A percentile compares a stretch with the other conserved stretches of the same genome.
phyloP scores from a whole-genome alignment of 1,140 invertebrate species.

The Trichonephila clavata region DNA sequence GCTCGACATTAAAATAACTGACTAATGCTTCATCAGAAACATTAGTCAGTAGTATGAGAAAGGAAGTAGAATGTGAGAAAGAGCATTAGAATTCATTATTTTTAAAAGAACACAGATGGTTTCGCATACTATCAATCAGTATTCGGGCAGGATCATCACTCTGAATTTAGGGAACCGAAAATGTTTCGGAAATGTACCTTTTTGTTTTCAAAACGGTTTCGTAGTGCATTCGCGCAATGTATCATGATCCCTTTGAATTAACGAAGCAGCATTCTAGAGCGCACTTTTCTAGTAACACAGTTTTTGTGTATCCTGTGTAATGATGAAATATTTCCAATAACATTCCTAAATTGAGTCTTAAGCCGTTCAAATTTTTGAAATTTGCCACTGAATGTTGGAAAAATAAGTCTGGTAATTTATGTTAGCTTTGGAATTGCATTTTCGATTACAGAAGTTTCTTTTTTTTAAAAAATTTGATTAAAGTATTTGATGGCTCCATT shows the following conservation, averaged over 20 bases:
- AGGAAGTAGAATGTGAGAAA: too few species aligned
- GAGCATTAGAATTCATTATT: too few species aligned
- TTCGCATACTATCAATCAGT: background rate
- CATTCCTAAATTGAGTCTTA: background rate
- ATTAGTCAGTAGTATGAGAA: too few species aligned
- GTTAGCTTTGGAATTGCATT: background rate
- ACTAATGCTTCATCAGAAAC: too few species aligned
- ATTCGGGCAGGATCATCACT: background rate
- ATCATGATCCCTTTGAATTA: too few species aligned
- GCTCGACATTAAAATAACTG: too few species aligned
- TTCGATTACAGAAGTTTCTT: background rate
- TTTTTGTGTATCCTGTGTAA: background rate
- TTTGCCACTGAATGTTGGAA: background rate
- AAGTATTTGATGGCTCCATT: background rate
- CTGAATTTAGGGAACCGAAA: too few species aligned
- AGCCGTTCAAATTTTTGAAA: background rate
- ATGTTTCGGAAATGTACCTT: too few species aligned
- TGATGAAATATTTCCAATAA: background rate
- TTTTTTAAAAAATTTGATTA: background rate
- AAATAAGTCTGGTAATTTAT: background rate
- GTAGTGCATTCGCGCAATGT: too few species aligned
- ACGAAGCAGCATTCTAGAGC: background rate
- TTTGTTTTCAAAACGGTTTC: too few species aligned
- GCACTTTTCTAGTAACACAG: background rate
- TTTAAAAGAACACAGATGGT: background rate